A percentile compares a stretch with the other conserved stretches of the same genome.
These are phyloP conservation scores for Zaprionus bogoriensis DNA, from an alignment of 2,888 invertebrate genomes.

Conservation along the genomic window DNA sequence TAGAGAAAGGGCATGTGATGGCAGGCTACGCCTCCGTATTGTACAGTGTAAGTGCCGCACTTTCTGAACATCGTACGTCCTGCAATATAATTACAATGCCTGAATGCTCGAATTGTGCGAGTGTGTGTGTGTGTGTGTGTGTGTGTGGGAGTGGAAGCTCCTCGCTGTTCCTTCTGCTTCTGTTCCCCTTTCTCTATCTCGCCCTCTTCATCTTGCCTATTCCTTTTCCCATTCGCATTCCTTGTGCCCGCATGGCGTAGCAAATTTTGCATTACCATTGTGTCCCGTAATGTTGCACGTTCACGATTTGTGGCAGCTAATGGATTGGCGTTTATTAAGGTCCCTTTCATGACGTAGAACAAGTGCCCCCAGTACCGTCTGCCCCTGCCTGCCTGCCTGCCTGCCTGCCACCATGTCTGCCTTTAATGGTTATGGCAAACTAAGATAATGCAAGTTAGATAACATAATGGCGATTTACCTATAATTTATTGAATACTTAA, in stretches of 20 bases:
- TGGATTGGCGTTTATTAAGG: slow-evolving; percentile 71
- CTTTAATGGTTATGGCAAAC: slow-evolving; percentile 24
- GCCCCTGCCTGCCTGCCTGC: background rate
- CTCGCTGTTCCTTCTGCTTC: slow-evolving; percentile 4
- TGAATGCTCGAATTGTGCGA: slow-evolving; percentile 33
- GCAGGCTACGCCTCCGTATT: slow-evolving; percentile 19
- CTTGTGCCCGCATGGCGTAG: slow-evolving; percentile 4
- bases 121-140: slow-evolving; percentile 14
- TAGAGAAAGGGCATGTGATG: background rate
- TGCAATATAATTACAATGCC: slow-evolving; percentile 75
- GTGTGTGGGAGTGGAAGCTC: slow-evolving; percentile 20
- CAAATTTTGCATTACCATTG: slow-evolving; percentile 57
- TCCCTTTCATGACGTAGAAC: slow-evolving; percentile 2
- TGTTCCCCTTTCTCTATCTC: background rate
- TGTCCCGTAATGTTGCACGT: slow-evolving; percentile 51
- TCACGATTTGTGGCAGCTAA: slow-evolving; percentile 63
- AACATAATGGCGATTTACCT: slow-evolving; percentile 34
- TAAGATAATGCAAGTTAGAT: slow-evolving; percentile 23
- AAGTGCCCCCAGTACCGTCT: background rate
- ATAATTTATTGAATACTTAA: slow-evolving; percentile 48
- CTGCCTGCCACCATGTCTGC: too few species aligned
- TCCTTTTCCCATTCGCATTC: background rate
- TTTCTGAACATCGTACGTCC: slow-evolving; percentile 62
- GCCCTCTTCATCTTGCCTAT: background rate
- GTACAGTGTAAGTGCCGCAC: slow-evolving; percentile 67